A percentile compares a stretch with the other conserved stretches of the same genome.
Evolutionary conservation across 1,140 invertebrate species (phyloP).

Genomic region (Maconellicoccus hirsutus): DNA sequence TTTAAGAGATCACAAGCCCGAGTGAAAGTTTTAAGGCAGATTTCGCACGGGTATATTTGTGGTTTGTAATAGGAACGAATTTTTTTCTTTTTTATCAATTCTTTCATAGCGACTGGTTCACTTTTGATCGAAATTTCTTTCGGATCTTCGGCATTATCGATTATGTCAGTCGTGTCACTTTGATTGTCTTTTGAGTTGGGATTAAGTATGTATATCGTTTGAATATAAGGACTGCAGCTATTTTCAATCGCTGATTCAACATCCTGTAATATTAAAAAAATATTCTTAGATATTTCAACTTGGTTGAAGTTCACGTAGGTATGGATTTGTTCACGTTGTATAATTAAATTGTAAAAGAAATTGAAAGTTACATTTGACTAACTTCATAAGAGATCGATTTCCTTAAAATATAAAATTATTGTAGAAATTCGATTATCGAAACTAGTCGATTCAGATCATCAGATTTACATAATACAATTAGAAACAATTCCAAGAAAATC

Average conservation of each 20-base stretch:
- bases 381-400: too few species aligned
- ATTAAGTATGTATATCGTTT: background rate
- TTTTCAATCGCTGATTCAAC: background rate
- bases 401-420: too few species aligned
- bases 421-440: too few species aligned
- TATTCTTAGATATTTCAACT: background rate
- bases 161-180: background rate
- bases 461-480: too few species aligned
- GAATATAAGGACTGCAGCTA: background rate
- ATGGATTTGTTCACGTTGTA: too few species aligned
- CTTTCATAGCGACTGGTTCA: background rate
- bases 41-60: conserved; percentile 34
- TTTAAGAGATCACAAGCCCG: conserved; percentile 54
- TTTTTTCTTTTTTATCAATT: conserved; percentile 6
- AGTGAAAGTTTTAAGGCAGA: conserved; percentile 37
- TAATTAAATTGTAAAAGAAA: too few species aligned
- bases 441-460: too few species aligned
- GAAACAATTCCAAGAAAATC: too few species aligned
- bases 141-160: background rate
- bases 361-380: too few species aligned
- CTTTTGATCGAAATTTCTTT: background rate
- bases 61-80: conserved; percentile 35
- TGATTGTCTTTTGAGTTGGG: background rate
- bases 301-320: too few species aligned
- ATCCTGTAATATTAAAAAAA: background rate